Evolutionary conservation across 2,888 invertebrate genomes (phyloP).

Genomic region (Julus scanicus): DNA sequence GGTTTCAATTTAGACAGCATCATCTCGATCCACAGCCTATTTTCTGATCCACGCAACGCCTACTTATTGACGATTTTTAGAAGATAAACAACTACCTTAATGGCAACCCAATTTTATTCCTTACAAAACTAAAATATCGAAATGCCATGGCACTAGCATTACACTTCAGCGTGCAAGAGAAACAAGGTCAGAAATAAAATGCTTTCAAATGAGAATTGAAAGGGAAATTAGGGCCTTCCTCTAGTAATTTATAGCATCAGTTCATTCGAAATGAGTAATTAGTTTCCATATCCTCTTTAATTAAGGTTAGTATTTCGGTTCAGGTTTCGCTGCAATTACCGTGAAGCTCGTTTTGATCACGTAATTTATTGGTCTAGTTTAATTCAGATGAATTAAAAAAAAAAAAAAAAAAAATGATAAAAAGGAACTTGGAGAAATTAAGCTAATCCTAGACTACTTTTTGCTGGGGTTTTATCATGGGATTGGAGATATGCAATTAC

Average conservation of each 20-base stretch:
- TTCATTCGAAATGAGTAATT: conserved; percentile 23
- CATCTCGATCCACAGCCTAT: neutral
- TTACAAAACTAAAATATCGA: neutral
- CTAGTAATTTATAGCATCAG: neutral
- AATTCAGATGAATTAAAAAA: neutral
- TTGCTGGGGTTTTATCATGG: neutral
- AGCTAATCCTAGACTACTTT: neutral
- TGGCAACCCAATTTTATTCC: neutral
- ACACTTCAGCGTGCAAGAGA: neutral
- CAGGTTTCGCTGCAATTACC: conserved; percentile 13
- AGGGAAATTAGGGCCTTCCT: conserved; percentile 20
- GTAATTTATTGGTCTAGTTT: neutral
- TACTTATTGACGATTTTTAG: neutral
- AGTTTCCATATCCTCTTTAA: neutral
- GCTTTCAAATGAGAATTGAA: conserved; percentile 19
- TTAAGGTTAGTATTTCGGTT: conserved; percentile 30
- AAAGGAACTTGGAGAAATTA: neutral
- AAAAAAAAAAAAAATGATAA: neutral
- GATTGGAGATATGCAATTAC: too few relatives aligned
- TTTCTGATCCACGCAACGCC: neutral
- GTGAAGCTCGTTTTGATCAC: neutral
- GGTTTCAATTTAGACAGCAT: neutral
- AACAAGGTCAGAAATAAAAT: conserved; percentile 31
- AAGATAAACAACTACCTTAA: conserved; percentile 18
- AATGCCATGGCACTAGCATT: neutral